Evolutionary conservation across 2,888 invertebrate genomes (phyloP).

Genomic region (Agonopterix heracliana): DNA sequence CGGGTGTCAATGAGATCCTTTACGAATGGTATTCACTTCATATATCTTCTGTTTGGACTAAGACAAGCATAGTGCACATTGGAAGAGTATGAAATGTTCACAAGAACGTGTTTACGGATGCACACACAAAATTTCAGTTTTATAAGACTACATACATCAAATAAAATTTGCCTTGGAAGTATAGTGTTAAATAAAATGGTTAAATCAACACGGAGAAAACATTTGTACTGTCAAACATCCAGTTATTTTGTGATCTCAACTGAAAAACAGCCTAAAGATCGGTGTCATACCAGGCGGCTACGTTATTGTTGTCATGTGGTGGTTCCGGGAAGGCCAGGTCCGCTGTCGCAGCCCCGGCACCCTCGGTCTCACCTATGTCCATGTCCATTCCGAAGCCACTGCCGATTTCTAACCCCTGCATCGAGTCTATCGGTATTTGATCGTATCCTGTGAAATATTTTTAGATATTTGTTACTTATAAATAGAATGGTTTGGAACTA

Average conservation of each 20-base stretch:
- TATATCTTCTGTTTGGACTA: constrained; percentile 6
- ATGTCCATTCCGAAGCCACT: constrained; percentile 92
- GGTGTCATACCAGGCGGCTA: constrained; percentile 98
- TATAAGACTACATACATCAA: too few species aligned
- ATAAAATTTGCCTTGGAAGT: too few species aligned
- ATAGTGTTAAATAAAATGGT: too few species aligned
- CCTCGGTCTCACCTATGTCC: constrained; percentile 92
- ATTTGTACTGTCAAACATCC: too few species aligned
- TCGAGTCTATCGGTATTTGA: constrained; percentile 97
- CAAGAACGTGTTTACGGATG: background rate
- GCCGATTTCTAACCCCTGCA: constrained; percentile 96
- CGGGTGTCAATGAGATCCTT: too few species aligned
- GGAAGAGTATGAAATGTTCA: constrained; percentile 1
- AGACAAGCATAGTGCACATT: constrained; percentile 5
- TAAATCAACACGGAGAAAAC: too few species aligned
- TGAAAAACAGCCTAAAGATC: constrained; percentile 80
- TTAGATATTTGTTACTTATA: too few species aligned
- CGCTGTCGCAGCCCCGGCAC: constrained; percentile 86
- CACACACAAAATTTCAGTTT: too few species aligned
- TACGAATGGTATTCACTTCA: background rate
- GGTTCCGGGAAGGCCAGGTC: constrained; percentile 88
- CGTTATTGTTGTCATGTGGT: constrained; percentile 92
- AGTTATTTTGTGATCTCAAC: too few species aligned
- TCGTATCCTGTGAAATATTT: constrained; percentile 87
- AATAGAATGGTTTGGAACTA: too few species aligned